These are phyloP conservation scores for Lates calcarifer DNA, from an alignment of 2,113 vertebrate genomes.

Conservation along the genomic window DNA sequence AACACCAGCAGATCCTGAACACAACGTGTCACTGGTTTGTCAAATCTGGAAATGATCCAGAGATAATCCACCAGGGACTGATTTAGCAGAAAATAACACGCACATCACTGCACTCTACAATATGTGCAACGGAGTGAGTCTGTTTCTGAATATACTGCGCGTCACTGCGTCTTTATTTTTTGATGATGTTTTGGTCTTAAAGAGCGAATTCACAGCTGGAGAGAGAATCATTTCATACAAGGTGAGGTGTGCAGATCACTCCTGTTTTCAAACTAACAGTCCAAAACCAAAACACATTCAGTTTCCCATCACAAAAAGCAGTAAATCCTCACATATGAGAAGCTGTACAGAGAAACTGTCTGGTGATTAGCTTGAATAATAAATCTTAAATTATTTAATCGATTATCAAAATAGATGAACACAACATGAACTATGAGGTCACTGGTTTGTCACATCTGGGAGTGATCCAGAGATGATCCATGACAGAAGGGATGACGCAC, in stretches of 20 bases:
- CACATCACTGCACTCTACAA: neutral
- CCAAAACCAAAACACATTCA: neutral
- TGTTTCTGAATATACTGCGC: too few relatives aligned
- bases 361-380: neutral
- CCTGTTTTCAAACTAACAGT: neutral
- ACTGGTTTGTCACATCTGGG: slow-evolving; percentile 22
- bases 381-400: neutral
- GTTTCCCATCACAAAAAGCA: neutral
- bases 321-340: neutral
- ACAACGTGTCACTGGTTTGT: slow-evolving; percentile 18
- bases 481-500: slow-evolving; percentile 10
- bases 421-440: neutral
- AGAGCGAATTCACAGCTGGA: neutral
- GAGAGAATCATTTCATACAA: neutral
- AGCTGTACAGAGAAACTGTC: neutral
- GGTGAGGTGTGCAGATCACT: neutral
- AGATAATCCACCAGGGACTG: slow-evolving; percentile 34
- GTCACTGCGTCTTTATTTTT: neutral
- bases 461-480: slow-evolving; percentile 33
- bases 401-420: neutral
- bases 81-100: slow-evolving; percentile 7
- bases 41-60: slow-evolving; percentile 28
- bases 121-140: neutral
- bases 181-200: neutral
- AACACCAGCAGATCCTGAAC: slow-evolving; percentile 10